These are phyloP conservation scores for Isoperla grammatica DNA, from an alignment of 2,888 invertebrate genomes.

Conservation along the genomic window DNA sequence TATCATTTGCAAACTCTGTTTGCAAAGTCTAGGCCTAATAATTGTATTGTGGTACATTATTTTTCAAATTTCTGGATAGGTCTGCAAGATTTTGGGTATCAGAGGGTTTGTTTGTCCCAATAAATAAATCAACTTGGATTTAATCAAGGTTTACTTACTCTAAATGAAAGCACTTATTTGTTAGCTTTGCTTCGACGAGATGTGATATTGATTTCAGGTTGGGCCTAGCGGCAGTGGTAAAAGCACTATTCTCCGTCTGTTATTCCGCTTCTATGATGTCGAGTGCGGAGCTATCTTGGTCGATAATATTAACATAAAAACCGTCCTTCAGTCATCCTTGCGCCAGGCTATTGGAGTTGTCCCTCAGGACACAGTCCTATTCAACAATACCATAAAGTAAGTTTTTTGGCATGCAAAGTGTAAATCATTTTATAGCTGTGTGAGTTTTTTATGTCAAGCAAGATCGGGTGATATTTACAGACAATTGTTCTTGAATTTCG, in stretches of 20 bases:
- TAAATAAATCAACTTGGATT: too few species aligned
- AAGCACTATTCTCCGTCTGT: slow-evolving; percentile 88
- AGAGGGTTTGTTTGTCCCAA: too few species aligned
- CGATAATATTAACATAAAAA: slow-evolving; percentile 83
- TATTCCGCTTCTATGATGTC: slow-evolving; percentile 96
- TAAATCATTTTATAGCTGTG: not conserved
- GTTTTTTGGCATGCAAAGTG: too few species aligned
- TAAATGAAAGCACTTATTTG: too few species aligned
- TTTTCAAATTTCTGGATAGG: too few species aligned
- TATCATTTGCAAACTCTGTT: too few species aligned
- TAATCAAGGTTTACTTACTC: too few species aligned
- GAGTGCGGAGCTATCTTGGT: slow-evolving; percentile 79
- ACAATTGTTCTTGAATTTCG: too few species aligned
- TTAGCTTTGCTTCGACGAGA: too few species aligned
- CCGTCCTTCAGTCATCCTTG: slow-evolving; percentile 78
- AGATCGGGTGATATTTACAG: not conserved
- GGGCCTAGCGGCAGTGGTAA: slow-evolving; percentile 92
- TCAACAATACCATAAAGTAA: slow-evolving; percentile 83
- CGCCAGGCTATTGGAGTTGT: slow-evolving; percentile 86
- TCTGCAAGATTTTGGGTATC: too few species aligned
- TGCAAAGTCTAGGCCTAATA: too few species aligned
- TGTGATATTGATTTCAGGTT: slow-evolving; percentile 49
- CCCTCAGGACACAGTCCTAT: slow-evolving; percentile 94
- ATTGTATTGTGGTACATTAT: too few species aligned
- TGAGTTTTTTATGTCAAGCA: not conserved